Conservation (phyloP, 2,888 invertebrate species). For the Ennomos erosarius region DNA sequence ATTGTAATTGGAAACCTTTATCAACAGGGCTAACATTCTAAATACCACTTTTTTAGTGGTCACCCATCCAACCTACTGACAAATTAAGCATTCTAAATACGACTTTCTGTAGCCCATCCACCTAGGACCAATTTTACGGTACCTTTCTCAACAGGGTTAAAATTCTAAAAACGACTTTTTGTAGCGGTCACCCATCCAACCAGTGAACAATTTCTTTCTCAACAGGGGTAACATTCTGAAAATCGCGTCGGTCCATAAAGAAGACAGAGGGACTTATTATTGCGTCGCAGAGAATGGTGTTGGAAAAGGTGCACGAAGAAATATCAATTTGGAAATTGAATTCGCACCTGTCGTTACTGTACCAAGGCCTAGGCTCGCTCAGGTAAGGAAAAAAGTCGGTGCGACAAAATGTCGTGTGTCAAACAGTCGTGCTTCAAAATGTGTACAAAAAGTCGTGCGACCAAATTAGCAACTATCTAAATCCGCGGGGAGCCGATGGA, state of each 20-base stretch:
- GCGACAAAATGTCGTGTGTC: neutral
- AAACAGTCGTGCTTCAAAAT: neutral
- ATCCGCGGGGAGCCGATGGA: too few species aligned
- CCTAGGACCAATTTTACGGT: neutral
- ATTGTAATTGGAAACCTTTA: too few species aligned
- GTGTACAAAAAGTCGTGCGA: neutral
- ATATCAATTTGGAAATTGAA: constrained; percentile 96
- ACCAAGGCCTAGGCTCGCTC: constrained; percentile 92
- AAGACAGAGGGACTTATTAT: constrained; percentile 96
- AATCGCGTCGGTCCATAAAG: constrained; percentile 91
- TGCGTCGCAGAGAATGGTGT: constrained; percentile 97
- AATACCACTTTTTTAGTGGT: too few species aligned
- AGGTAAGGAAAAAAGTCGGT: constrained; percentile 56
- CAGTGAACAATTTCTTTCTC: neutral
- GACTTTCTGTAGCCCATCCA: too few species aligned
- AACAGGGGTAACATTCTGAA: constrained; percentile 91
- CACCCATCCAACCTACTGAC: too few species aligned
- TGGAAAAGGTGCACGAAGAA: constrained; percentile 92
- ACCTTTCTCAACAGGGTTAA: constrained; percentile 87
- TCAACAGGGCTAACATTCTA: too few species aligned
- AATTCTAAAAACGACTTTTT: constrained; percentile 84
- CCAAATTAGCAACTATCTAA: too few species aligned
- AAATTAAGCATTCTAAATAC: too few species aligned
- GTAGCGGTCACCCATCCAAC: too few species aligned
- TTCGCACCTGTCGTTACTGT: constrained; percentile 95